Evolutionary conservation across 2,888 invertebrate genomes (phyloP).

Genomic region (Rhagophthalmus giganteus): DNA sequence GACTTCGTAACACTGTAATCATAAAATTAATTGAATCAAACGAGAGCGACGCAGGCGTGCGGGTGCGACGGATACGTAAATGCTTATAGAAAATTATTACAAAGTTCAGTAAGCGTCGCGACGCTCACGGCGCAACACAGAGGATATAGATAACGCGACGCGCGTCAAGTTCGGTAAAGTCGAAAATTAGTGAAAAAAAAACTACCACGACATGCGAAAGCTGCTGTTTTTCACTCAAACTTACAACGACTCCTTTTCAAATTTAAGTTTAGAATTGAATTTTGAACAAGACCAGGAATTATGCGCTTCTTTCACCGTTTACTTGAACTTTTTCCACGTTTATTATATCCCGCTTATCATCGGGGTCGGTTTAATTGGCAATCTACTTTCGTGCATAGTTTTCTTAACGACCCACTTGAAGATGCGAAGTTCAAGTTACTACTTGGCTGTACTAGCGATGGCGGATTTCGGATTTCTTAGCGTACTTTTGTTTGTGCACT

Average conservation of each 20-base stretch:
- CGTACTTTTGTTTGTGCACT: slow-evolving; percentile 59
- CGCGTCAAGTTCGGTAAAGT: too few relatives aligned
- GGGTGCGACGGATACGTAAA: too few relatives aligned
- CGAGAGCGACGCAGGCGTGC: slow-evolving; percentile 20
- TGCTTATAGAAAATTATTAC: too few relatives aligned
- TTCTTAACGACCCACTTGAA: slow-evolving; percentile 64
- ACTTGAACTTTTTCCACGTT: slow-evolving; percentile 57
- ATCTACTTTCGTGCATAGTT: slow-evolving; percentile 62
- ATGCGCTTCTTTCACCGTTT: slow-evolving; percentile 38
- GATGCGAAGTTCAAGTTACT: slow-evolving; percentile 66
- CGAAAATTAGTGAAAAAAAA: too few relatives aligned
- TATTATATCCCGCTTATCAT: slow-evolving; percentile 66
- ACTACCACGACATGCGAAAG: too few relatives aligned
- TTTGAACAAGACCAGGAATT: slow-evolving; percentile 10
- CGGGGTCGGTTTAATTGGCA: slow-evolving; percentile 63
- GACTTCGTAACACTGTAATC: slow-evolving; percentile 65
- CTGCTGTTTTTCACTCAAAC: too few relatives aligned
- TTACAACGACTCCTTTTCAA: neutral
- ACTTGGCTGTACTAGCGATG: slow-evolving; percentile 63
- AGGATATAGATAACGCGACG: too few relatives aligned
- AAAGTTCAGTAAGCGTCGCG: slow-evolving; percentile 39
- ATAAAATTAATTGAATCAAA: too few relatives aligned
- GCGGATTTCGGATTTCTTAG: slow-evolving; percentile 65
- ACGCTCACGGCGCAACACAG: slow-evolving; percentile 19
- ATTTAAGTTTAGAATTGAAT: slow-evolving; percentile 2